These are phyloP conservation scores for Trichonephila inaurata DNA, from an alignment of 1,140 invertebrate genomes.

Conservation along the genomic window DNA sequence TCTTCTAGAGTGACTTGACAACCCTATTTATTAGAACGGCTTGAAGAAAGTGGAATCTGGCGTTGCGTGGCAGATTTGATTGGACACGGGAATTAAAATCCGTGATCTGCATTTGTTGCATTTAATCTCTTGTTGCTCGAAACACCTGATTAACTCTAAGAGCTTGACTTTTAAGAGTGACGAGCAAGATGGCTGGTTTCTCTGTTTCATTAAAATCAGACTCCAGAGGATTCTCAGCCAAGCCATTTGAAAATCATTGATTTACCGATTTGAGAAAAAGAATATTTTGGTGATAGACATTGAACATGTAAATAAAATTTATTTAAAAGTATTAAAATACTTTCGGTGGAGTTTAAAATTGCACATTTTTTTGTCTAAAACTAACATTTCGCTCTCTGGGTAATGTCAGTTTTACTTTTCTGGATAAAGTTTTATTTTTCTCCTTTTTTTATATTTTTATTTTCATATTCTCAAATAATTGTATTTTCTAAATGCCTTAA, in stretches of 20 bases:
- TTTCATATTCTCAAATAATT: too few relatives aligned
- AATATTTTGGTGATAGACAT: neutral
- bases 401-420: too few relatives aligned
- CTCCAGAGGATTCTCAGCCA: neutral
- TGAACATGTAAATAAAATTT: too few relatives aligned
- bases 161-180: neutral
- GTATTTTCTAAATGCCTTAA: too few relatives aligned
- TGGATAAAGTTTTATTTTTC: too few relatives aligned
- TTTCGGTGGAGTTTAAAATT: too few relatives aligned
- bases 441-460: too few relatives aligned
- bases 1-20: neutral
- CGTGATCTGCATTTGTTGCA: conserved; percentile 26
- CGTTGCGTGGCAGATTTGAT: conserved; percentile 20
- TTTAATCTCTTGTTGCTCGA: conserved; percentile 26
- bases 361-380: too few relatives aligned
- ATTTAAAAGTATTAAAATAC: too few relatives aligned
- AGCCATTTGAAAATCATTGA: neutral
- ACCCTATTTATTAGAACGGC: conserved; percentile 31
- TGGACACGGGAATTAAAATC: conserved; percentile 37
- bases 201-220: neutral
- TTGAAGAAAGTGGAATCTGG: conserved; percentile 7
- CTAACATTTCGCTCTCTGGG: too few relatives aligned
- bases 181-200: neutral
- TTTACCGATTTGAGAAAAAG: conserved; percentile 10
- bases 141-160: conserved; percentile 27